Evolutionary conservation across 64 coral and sea anemone species (phyloP).

Genomic region (Trachythela sp.): DNA sequence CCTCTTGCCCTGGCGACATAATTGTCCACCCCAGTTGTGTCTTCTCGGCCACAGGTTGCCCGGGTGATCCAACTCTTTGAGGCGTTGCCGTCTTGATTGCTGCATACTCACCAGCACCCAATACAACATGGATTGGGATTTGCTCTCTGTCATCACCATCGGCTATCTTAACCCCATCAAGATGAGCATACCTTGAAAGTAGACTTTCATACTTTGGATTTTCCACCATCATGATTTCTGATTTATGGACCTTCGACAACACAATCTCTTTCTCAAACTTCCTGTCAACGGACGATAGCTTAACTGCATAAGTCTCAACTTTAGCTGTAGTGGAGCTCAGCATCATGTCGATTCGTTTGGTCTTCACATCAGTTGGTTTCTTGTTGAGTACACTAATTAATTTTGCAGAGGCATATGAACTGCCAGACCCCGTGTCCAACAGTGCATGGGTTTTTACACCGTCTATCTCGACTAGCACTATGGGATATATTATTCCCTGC

Average conservation of each 20-base stretch:
- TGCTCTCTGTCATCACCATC: not conserved
- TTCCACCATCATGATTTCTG: not conserved
- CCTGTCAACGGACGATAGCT: not conserved
- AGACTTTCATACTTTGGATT: not conserved
- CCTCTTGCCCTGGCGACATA: too few species aligned
- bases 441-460: constrained; percentile 11
- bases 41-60: not conserved
- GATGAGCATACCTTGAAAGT: not conserved
- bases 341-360: constrained; percentile 41
- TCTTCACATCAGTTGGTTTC: not conserved
- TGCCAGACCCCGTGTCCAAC: constrained; percentile 40
- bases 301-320: not conserved
- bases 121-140: not conserved
- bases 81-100: not conserved
- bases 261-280: not conserved
- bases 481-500: constrained; percentile 36
- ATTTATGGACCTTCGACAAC: not conserved
- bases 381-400: constrained; percentile 27
- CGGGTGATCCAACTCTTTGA: not conserved
- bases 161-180: not conserved
- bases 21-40: not conserved
- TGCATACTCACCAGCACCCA: not conserved
- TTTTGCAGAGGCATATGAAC: constrained; percentile 27
- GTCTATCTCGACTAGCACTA: constrained; percentile 41
- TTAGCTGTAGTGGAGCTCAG: not conserved